phyloP scores from a whole-genome alignment of 2,888 invertebrate species.

The Eupithecia vulgata region DNA sequence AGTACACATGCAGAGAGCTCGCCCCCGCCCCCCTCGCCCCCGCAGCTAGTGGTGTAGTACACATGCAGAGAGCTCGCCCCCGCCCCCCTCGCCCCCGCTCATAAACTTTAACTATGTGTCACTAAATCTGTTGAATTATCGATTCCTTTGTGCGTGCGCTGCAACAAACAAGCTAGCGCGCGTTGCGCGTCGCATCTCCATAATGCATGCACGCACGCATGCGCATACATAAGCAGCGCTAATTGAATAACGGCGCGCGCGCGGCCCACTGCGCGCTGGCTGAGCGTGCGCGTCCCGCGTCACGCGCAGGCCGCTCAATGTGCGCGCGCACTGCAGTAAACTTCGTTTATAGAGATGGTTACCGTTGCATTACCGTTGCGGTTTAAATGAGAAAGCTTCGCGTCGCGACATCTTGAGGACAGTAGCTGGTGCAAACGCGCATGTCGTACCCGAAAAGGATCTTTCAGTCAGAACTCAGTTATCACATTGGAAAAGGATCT shows the following conservation, averaged over 20 bases:
- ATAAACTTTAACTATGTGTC: neutral
- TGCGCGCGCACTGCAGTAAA: conserved; percentile 20
- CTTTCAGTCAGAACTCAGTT: neutral
- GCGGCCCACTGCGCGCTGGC: conserved; percentile 16
- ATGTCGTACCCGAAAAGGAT: no score
- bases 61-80: no score
- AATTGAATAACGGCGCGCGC: conserved; percentile 57
- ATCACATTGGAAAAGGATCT: no score
- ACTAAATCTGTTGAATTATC: neutral
- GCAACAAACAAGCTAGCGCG: neutral
- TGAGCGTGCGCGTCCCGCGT: neutral
- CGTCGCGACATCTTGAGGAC: neutral
- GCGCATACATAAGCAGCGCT: conserved; percentile 48
- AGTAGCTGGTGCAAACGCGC: conserved; percentile 3
- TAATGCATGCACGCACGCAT: conserved; percentile 46
- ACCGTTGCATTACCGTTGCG: conserved; percentile 36
- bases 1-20: no score
- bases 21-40: no score
- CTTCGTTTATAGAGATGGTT: conserved; percentile 33
- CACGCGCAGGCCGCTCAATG: conserved; percentile 12
- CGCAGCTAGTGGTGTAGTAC: no score
- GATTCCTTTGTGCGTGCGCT: conserved; percentile 3
- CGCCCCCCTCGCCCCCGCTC: no score
- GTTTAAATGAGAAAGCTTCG: conserved; percentile 30
- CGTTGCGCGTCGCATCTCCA: conserved; percentile 29